These are phyloP conservation scores for Dicranocentrus wangi DNA, from an alignment of 2,888 invertebrate species.

Conservation along the genomic window DNA sequence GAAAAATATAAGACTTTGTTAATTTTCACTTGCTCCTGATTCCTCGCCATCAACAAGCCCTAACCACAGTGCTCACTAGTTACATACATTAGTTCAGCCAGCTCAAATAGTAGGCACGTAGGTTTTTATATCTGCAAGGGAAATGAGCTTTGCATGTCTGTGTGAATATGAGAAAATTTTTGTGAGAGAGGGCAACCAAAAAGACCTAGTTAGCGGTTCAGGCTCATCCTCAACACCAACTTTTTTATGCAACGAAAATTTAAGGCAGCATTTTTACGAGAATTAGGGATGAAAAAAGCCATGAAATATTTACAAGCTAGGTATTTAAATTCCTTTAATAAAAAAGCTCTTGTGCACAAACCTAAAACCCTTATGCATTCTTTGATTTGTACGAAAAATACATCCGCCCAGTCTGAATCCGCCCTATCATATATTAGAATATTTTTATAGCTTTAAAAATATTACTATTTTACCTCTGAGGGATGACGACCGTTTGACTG, in stretches of 20 bases:
- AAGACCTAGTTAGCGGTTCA: constrained; percentile 53
- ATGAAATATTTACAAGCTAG: constrained; percentile 25
- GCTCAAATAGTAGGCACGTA: neutral
- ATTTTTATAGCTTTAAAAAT: constrained; percentile 13
- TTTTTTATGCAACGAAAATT: constrained; percentile 15
- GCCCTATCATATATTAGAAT: constrained; percentile 12
- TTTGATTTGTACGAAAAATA: constrained; percentile 12
- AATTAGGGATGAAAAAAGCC: constrained; percentile 22
- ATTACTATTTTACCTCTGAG: neutral
- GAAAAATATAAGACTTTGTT: neutral
- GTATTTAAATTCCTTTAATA: too few species aligned
- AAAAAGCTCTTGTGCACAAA: too few species aligned
- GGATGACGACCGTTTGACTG: too few species aligned
- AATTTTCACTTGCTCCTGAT: constrained; percentile 45
- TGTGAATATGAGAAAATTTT: constrained; percentile 13
- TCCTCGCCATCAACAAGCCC: neutral
- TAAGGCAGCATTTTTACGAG: neutral
- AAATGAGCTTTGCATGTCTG: constrained; percentile 35
- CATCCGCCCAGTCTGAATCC: neutral
- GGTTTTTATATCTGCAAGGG: neutral
- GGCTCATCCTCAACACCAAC: constrained; percentile 24
- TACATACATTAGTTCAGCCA: neutral
- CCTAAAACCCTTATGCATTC: too few species aligned
- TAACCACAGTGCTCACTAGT: too few species aligned
- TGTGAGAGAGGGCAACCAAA: constrained; percentile 27